A percentile compares a stretch with the other conserved stretches of the same genome.
phyloP scores from a whole-genome alignment of 2,113 vertebrate genomes.

The Chaetorhynchus papuensis region DNA sequence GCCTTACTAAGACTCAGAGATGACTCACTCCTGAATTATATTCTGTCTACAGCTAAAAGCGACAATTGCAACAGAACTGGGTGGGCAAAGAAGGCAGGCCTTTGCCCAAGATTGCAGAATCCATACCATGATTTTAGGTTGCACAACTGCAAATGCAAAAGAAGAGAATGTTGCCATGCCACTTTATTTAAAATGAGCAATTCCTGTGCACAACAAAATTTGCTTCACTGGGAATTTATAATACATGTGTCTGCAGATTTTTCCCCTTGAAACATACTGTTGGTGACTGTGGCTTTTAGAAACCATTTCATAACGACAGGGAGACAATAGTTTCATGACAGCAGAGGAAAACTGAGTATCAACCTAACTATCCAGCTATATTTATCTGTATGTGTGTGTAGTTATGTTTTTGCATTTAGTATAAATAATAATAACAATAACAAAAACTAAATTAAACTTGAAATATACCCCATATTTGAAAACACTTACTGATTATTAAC shows the following conservation, averaged over 20 bases:
- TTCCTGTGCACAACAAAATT: not conserved
- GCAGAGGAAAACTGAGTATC: not conserved
- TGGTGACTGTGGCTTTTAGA: not conserved
- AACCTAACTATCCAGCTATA: not conserved
- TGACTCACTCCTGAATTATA: not conserved
- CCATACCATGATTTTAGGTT: not conserved
- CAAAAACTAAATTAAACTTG: not conserved
- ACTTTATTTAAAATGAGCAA: not conserved
- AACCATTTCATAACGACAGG: not conserved
- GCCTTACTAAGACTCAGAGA: not conserved
- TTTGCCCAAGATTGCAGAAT: not conserved
- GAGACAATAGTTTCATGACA: not conserved
- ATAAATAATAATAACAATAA: not conserved
- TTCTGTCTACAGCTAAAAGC: not conserved
- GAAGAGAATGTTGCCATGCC: not conserved
- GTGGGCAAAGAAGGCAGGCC: not conserved
- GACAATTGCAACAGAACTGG: not conserved
- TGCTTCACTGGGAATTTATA: not conserved
- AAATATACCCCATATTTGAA: not conserved
- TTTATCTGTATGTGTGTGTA: not conserved
- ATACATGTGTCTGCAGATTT: not conserved
- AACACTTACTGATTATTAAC: not conserved
- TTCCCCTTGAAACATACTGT: not conserved
- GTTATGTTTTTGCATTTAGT: not conserved
- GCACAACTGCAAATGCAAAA: not conserved